Evolutionary conservation across 1,140 invertebrate species (phyloP).

Genomic region (Drosophila neocordata): DNA sequence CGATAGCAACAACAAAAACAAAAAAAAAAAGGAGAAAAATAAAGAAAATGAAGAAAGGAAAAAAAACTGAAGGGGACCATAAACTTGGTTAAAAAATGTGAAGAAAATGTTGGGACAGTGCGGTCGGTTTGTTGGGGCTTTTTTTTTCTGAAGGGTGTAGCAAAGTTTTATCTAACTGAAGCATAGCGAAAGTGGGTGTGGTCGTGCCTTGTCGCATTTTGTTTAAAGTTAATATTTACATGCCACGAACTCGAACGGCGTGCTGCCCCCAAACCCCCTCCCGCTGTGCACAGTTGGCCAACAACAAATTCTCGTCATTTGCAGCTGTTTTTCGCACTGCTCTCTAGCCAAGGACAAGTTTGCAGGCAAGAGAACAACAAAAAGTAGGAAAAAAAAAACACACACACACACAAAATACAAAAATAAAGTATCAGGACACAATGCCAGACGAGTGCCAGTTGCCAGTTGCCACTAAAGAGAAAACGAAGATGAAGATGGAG

Average conservation of each 20-base stretch:
- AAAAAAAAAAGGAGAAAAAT: neutral
- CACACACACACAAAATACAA: neutral
- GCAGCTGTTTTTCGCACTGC: constrained; percentile 56
- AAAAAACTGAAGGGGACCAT: constrained; percentile 20
- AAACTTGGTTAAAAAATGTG: constrained; percentile 51
- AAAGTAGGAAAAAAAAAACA: neutral
- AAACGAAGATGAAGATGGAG: neutral
- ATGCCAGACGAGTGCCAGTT: constrained; percentile 38
- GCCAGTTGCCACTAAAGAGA: constrained; percentile 42
- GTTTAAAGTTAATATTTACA: constrained; percentile 80
- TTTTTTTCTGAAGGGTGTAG: neutral
- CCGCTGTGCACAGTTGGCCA: constrained; percentile 11
- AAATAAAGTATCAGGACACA: constrained; percentile 1
- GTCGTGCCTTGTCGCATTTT: constrained; percentile 67
- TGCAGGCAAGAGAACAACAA: constrained; percentile 10
- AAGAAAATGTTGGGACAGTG: constrained; percentile 17
- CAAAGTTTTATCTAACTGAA: constrained; percentile 67
- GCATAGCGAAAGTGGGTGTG: constrained; percentile 35
- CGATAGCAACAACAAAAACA: neutral
- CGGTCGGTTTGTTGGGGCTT: constrained; percentile 13
- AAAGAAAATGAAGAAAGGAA: neutral
- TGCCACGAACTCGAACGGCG: constrained; percentile 52
- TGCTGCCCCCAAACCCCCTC: neutral
- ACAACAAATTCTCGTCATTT: constrained; percentile 77
- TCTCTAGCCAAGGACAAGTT: constrained; percentile 36